A percentile compares a stretch with the other conserved stretches of the same genome.
Conservation (phyloP, 2,113 vertebrate species). For the Alosa alosa region DNA sequence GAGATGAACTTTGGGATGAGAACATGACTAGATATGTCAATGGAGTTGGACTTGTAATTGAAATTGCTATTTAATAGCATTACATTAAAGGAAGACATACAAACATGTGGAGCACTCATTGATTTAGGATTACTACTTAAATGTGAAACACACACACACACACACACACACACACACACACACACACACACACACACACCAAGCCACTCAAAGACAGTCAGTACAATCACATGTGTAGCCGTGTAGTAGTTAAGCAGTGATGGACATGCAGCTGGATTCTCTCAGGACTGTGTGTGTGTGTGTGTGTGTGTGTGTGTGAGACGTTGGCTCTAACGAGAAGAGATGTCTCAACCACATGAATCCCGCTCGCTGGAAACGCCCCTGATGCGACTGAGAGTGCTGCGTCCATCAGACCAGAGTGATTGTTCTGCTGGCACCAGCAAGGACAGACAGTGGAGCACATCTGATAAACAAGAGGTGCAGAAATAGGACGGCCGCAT, state of each 20-base stretch:
- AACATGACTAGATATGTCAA: too few relatives aligned
- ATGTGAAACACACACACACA: too few relatives aligned
- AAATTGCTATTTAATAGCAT: too few relatives aligned
- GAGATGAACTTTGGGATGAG: too few relatives aligned
- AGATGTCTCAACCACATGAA: not conserved
- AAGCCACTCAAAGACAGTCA: too few relatives aligned
- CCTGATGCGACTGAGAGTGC: not conserved
- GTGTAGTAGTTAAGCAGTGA: not conserved
- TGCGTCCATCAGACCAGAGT: not conserved
- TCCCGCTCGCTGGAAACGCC: not conserved
- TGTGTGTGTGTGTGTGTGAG: not conserved
- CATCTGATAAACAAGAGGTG: not conserved
- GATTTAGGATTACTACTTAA: too few relatives aligned
- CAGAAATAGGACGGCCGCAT: not conserved
- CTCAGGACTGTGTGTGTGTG: not conserved
- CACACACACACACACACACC: too few relatives aligned
- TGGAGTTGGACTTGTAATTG: too few relatives aligned
- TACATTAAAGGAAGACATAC: too few relatives aligned
- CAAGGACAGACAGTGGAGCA: not conserved
- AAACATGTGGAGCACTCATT: too few relatives aligned
- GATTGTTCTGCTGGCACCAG: not conserved
- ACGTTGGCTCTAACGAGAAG: not conserved
- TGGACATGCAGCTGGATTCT: not conserved
- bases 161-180: too few relatives aligned
- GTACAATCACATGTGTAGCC: too few relatives aligned